A percentile compares a stretch with the other conserved stretches of the same genome.
Conservation (phyloP, 2,888 invertebrate genomes). For the Urechis unicinctus region DNA sequence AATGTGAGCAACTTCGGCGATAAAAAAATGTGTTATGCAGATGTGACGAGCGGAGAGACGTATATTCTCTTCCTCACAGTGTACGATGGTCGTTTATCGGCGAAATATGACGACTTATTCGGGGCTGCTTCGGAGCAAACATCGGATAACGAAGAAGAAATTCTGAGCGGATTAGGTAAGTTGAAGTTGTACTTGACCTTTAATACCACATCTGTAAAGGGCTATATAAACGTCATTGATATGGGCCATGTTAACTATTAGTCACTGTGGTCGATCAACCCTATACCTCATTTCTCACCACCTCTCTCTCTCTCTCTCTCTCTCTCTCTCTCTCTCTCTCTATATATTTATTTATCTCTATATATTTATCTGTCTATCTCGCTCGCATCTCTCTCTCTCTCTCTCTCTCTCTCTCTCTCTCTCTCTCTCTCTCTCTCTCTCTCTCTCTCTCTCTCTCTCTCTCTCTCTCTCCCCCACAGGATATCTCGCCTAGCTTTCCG, state of each 20-base stretch:
- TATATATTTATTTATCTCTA: no score
- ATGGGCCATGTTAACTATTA: neutral
- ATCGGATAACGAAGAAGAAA: slow-evolving; percentile 30
- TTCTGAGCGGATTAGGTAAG: slow-evolving; percentile 35
- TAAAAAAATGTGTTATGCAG: slow-evolving; percentile 43
- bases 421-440: slow-evolving; percentile 16
- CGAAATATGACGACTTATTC: slow-evolving; percentile 48
- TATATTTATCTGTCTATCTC: no score
- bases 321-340: no score
- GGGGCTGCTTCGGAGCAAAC: slow-evolving; percentile 37
- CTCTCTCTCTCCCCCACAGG: slow-evolving; percentile 13
- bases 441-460: slow-evolving; percentile 15
- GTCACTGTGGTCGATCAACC: neutral
- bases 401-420: slow-evolving; percentile 6
- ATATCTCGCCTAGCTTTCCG: no score
- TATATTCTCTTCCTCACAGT: slow-evolving; percentile 44
- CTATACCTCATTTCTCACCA: slow-evolving; percentile 13
- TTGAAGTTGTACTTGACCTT: no score
- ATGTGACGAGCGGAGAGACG: slow-evolving; percentile 31
- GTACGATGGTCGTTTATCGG: slow-evolving; percentile 36
- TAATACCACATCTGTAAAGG: no score
- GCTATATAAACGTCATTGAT: no score
- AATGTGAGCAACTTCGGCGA: slow-evolving; percentile 47
- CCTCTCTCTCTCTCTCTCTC: no score
- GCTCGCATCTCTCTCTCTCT: no score